Evolutionary conservation across 1,140 invertebrate species (phyloP).

Genomic region (Chironomus striatipennis): DNA sequence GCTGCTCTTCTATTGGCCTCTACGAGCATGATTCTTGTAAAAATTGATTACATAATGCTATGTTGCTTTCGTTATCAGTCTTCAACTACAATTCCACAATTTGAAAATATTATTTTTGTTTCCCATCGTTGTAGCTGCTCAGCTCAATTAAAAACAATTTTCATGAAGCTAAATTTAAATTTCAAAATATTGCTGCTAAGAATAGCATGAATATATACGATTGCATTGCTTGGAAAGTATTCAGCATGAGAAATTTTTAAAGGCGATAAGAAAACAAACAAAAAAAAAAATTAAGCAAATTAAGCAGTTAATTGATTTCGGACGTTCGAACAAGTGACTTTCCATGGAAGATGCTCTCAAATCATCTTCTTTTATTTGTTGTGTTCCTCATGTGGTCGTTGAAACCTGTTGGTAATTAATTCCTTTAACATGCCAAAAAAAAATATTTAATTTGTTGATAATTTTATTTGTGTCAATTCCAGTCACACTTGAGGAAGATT

Average conservation of each 20-base stretch:
- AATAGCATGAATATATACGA: not conserved
- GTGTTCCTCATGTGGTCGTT: not conserved
- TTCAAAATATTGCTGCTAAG: not conserved
- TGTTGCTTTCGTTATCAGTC: not conserved
- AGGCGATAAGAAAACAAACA: not conserved
- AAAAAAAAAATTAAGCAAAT: not conserved
- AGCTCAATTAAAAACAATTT: too few relatives aligned
- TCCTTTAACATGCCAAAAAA: not conserved
- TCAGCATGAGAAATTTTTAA: not conserved
- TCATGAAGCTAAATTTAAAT: not conserved
- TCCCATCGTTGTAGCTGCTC: not conserved
- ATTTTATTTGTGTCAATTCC: not conserved
- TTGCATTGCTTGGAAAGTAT: not conserved
- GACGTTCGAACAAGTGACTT: too few relatives aligned
- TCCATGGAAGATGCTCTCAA: not conserved
- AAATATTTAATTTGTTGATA: not conserved
- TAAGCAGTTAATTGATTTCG: not conserved
- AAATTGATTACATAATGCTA: not conserved
- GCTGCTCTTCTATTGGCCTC: not conserved
- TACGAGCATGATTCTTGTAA: not conserved
- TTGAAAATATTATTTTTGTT: not conserved
- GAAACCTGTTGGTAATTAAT: not conserved
- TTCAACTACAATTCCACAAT: not conserved
- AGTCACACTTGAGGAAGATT: not conserved
- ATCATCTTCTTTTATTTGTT: not conserved